Conservation (phyloP, 2,113 vertebrate species). For the Dicrurus megarhynchus region DNA sequence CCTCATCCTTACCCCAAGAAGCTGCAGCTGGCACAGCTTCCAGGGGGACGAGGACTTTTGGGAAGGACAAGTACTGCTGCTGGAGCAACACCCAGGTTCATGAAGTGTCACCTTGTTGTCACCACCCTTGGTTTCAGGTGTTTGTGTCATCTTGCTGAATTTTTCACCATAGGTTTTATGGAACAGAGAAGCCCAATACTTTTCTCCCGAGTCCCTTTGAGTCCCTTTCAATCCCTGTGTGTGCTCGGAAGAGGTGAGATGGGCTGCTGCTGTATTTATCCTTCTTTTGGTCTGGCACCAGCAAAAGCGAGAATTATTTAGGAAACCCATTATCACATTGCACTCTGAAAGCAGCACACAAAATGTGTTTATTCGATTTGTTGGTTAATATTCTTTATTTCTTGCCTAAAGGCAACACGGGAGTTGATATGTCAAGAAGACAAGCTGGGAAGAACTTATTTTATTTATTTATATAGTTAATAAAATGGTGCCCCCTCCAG, state of each 20-base stretch:
- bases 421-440: neutral
- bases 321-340: neutral
- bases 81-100: neutral
- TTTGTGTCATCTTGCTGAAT: neutral
- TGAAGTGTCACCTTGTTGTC: neutral
- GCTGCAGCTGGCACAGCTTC: neutral
- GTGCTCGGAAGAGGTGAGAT: neutral
- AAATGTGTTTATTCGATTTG: neutral
- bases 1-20: accelerated
- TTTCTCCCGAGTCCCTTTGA: neutral
- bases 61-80: neutral
- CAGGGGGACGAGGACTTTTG: accelerated
- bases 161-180: neutral
- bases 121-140: neutral
- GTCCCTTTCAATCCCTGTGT: neutral
- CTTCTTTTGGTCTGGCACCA: neutral
- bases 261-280: neutral
- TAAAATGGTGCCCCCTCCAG: neutral
- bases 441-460: neutral
- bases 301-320: neutral
- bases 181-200: neutral
- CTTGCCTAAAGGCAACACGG: neutral
- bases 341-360: neutral
- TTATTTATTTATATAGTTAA: neutral
- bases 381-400: neutral